Evolutionary conservation across 30 jellyfish, hydroid and myxozoan species (phyloP), one percentile per base, ranked within the genome.

Genomic region (Aurelia aurita): DNA sequence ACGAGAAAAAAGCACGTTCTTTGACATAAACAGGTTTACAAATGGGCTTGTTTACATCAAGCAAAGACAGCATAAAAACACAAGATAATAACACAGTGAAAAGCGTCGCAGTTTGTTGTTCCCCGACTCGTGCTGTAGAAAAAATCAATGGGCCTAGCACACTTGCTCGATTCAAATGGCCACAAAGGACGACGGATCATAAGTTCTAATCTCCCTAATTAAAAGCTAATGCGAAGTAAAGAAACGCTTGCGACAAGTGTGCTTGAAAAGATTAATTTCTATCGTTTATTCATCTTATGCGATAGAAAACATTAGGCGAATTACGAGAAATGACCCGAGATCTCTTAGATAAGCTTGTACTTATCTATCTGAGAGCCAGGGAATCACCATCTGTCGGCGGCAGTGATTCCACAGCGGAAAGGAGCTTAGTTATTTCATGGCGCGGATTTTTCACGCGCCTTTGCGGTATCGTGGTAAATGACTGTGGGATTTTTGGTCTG

Each of bases 311-410:
- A 18, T 22, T 61, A 61, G 32, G 28, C 28, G 45, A 39, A 61
- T 39, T 61, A 22, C 32, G 19, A 31, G 73, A 61, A 61, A 61
- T 61, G 73, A 61, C 73, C 73, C 73, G 73, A 61, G 73, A 61
- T 61, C 73, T 61, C 45, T 3, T 61, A 31, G 73, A 61, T 22
- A 61, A 22, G 45, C 32, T 31, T 3, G 28, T 31, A 61, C 28
- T 22, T 39, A 59, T 19, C 5, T 35, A 13, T 55, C 29, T 45
- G 6, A 69, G 58, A 60, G 62, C 32, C 26, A 58, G 88, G 88
- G 88, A 77, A 77, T 77, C 79, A 57, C 88, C 88, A 59, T 75
- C 79, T 59, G 88, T 46, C 88, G 85, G 45, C 20, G 19, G 31
- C 70, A 49, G 79, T 10, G 58, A 23, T 29, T 44, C 51, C 6